Evolutionary conservation across 1,140 invertebrate genomes (phyloP), one percentile per base, ranked within the genome.

Genomic region (Monochamus saltuarius): DNA sequence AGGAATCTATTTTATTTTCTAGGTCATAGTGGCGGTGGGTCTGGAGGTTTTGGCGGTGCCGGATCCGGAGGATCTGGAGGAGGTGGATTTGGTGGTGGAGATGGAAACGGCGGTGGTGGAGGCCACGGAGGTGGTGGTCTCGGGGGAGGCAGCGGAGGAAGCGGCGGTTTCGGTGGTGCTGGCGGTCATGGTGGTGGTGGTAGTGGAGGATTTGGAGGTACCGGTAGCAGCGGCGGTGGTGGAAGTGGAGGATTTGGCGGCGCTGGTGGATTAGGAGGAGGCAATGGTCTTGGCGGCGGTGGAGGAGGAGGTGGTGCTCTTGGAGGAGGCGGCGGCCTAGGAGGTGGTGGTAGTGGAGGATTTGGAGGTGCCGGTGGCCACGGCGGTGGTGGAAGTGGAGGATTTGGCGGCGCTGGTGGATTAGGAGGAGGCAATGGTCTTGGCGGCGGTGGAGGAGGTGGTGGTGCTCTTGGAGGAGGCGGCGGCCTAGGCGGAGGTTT

Each of bases 1-100:
- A n/a, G n/a, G n/a, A n/a, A n/a, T n/a, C n/a, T n/a, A 29, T 29
- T 29, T 29, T 29, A 29, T 29, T 29, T 29, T 29, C 22, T 29
- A 29, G 17, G 22, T 29, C 22, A 29, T 6, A 6, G 22, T 29
- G 22, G 22, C 6, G 22, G 22, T 6, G 42, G 45, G 7, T n/a
- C 17, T n/a, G 45, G 45, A 29, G 1, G 45, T 47, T 17, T 17
- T n/a, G 13, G 22, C 22, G 22, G 22, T 29, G 22, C 13, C 0
- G 45, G 45, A 47, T 47, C 9, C 8, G 45, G 45, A 0, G 36
- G 9, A 17, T 51, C 36, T 51, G 39, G 39, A 40, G 45, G 45
- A 6, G 45, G 45, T 19, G 45, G 45, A 14, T 47, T 47, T 29
- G 45, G 45, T 11, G 45, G 45, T 19, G 45, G 45, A 22, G 19